phyloP scores from a whole-genome alignment of 2,113 vertebrate species.

The Xenopus laevis region DNA sequence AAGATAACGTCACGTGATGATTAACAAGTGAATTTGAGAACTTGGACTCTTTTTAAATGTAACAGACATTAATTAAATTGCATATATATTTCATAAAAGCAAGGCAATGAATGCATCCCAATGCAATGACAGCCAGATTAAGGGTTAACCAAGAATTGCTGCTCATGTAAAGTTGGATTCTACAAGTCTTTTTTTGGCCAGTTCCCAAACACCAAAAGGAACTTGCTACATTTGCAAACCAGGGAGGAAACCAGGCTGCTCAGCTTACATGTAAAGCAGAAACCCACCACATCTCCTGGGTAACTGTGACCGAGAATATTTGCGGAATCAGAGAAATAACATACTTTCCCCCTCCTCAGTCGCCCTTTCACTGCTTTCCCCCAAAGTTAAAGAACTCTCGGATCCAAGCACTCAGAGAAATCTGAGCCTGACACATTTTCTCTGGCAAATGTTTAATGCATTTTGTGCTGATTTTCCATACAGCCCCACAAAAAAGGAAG shows the following conservation, averaged over 20 bases:
- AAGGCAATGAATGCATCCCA: no score
- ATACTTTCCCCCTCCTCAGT: not conserved
- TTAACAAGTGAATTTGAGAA: no score
- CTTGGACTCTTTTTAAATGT: no score
- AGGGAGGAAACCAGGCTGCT: not conserved
- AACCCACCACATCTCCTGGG: slow-evolving; percentile 6
- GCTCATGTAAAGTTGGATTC: not conserved
- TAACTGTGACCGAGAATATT: slow-evolving; percentile 6
- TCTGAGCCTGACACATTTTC: slow-evolving; percentile 1
- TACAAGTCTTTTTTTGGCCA: not conserved
- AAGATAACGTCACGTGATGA: no score
- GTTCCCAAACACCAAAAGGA: slow-evolving; percentile 4
- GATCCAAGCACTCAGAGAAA: not conserved
- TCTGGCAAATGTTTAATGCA: not conserved
- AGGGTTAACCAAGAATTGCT: not conserved
- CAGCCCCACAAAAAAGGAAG: not conserved
- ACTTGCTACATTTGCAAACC: slow-evolving; percentile 4
- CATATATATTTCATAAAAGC: no score
- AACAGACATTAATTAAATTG: no score
- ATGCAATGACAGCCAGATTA: not conserved
- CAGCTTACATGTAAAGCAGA: slow-evolving; percentile 4
- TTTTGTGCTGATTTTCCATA: not conserved
- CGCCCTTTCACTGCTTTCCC: not conserved
- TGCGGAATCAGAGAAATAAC: slow-evolving; percentile 5
- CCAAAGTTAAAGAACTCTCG: slow-evolving; percentile 1